Percentiles rank a stretch among this genome's conserved stretches.
Evolutionary conservation across 2,113 vertebrate genomes (phyloP).

Genomic region (Ranitomeya variabilis): DNA sequence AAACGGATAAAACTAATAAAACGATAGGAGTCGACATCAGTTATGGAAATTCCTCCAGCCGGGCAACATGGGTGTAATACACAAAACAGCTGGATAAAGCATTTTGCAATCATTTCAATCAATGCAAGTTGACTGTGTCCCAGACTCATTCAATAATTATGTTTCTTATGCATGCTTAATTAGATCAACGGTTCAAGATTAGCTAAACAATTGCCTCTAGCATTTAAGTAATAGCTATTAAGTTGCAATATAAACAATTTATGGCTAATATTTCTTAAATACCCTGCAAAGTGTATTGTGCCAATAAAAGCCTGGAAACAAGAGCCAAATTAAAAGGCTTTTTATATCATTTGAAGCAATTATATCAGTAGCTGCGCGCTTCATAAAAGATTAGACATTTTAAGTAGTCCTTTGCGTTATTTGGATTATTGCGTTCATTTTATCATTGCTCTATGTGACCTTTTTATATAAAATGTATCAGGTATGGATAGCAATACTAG

Average conservation of each 20-base stretch:
- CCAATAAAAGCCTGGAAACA: slow-evolving; percentile 32
- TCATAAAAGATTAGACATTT: slow-evolving; percentile 39
- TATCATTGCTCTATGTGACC: not conserved
- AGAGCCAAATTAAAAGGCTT: slow-evolving; percentile 36
- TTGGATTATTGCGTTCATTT: not conserved
- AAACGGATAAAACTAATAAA: not conserved
- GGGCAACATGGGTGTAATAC: slow-evolving; percentile 15
- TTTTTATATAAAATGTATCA: not conserved
- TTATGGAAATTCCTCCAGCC: not conserved
- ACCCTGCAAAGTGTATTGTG: slow-evolving; percentile 42
- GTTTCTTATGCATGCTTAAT: slow-evolving; percentile 56
- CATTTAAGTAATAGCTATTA: slow-evolving; percentile 56
- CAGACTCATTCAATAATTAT: slow-evolving; percentile 55
- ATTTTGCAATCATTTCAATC: slow-evolving; percentile 51
- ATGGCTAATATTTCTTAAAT: slow-evolving; percentile 55
- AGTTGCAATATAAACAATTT: slow-evolving; percentile 54
- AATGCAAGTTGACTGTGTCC: slow-evolving; percentile 46
- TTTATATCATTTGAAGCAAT: slow-evolving; percentile 44
- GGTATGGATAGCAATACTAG: not conserved
- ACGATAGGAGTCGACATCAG: not conserved
- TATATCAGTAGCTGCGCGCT: slow-evolving; percentile 26
- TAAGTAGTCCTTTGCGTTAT: not conserved
- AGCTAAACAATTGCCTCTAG: slow-evolving; percentile 51
- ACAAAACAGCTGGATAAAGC: slow-evolving; percentile 51
- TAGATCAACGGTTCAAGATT: slow-evolving; percentile 49